phyloP scores from a whole-genome alignment of 2,797 vertebrate species.

The Chelonia mydas region DNA sequence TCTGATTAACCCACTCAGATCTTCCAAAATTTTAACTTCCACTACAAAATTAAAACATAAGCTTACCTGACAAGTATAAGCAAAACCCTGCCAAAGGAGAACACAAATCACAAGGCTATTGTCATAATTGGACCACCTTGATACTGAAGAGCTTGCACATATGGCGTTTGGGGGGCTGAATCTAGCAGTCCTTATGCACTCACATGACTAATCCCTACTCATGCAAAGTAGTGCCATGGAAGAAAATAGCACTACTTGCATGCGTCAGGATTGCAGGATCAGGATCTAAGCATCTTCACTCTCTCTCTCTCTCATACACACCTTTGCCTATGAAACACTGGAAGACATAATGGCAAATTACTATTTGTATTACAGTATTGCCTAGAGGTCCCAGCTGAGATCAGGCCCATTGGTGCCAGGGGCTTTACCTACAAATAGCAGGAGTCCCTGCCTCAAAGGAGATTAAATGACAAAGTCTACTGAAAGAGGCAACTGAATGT shows the following conservation, averaged over 20 bases:
- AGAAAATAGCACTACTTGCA: background rate
- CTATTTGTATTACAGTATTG: background rate
- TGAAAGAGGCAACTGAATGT: background rate
- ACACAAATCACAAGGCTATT: fast-evolving
- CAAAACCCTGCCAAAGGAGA: background rate
- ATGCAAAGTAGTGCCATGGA: background rate
- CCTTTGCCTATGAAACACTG: background rate
- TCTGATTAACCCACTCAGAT: background rate
- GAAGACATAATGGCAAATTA: background rate
- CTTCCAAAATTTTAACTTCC: background rate
- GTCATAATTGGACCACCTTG: fast-evolving
- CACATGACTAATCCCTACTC: fast-evolving
- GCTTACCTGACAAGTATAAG: background rate
- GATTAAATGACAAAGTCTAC: background rate
- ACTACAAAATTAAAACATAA: background rate
- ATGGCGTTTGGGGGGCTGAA: too few relatives aligned
- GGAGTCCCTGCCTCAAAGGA: background rate
- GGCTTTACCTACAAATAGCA: fast-evolving
- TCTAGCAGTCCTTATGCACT: background rate
- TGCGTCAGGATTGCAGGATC: background rate
- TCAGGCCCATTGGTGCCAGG: background rate
- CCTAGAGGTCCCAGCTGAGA: background rate
- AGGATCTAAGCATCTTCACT: background rate
- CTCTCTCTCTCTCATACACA: background rate
- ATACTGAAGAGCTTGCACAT: background rate